Conservation (phyloP, 2,113 vertebrate species). For the Myiagra hebetior region DNA sequence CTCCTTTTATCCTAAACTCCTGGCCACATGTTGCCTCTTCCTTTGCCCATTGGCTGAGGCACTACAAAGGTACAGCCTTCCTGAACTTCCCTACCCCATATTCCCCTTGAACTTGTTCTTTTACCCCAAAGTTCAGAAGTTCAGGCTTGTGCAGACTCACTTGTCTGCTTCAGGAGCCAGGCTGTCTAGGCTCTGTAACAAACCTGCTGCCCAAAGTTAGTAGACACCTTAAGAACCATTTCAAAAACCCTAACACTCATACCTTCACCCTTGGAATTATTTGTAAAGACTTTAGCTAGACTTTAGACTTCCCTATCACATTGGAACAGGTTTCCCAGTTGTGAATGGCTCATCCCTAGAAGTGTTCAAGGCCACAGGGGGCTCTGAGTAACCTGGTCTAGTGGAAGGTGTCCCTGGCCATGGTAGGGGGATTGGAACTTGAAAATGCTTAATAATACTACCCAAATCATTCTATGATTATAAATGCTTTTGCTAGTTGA, state of each 20-base stretch:
- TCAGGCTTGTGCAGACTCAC: too few relatives aligned
- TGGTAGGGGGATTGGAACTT: not conserved
- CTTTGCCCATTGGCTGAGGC: not conserved
- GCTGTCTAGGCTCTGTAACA: not conserved
- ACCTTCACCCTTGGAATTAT: accelerated
- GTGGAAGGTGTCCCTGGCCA: not conserved
- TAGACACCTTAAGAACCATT: not conserved
- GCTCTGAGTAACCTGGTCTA: not conserved
- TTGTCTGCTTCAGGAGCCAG: not conserved
- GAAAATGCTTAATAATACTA: not conserved
- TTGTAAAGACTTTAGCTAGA: not conserved
- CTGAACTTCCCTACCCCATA: accelerated
- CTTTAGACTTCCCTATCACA: not conserved
- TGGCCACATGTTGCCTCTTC: accelerated
- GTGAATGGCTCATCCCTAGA: not conserved
- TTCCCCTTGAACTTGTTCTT: not conserved
- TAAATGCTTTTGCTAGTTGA: not conserved
- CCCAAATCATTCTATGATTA: not conserved
- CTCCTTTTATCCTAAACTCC: not conserved
- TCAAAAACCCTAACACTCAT: accelerated
- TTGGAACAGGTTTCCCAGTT: not conserved
- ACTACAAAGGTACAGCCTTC: not conserved
- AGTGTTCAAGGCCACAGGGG: not conserved
- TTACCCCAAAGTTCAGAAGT: not conserved
- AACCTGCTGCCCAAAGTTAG: not conserved